Percentiles rank a stretch among this genome's conserved stretches.
Evolutionary conservation across 1,140 invertebrate genomes (phyloP).

Genomic region (Nephila pilipes): DNA sequence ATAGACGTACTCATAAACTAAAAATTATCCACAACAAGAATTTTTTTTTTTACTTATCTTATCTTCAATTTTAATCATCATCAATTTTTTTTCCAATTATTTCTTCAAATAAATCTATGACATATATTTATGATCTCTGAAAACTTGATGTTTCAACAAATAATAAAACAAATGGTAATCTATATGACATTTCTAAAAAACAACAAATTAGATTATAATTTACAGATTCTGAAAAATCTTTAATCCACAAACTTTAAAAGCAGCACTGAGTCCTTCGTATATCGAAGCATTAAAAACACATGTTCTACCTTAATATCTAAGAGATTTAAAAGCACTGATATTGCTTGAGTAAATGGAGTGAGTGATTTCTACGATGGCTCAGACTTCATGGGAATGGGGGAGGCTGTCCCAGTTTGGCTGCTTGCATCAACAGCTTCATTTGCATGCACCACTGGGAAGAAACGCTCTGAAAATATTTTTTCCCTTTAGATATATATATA

Average conservation of each 20-base stretch:
- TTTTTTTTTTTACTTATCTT: too few relatives aligned
- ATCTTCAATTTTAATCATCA: too few relatives aligned
- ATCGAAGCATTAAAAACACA: constrained; percentile 69
- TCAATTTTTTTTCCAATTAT: too few relatives aligned
- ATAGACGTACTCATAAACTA: too few relatives aligned
- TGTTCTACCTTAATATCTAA: constrained; percentile 54
- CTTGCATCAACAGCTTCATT: constrained; percentile 80
- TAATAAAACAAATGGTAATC: too few relatives aligned
- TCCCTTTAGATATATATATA: too few relatives aligned
- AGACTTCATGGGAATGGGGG: constrained; percentile 76
- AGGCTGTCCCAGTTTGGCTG: constrained; percentile 76
- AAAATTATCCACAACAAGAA: too few relatives aligned
- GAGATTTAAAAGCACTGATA: constrained; percentile 75
- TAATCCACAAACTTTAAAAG: constrained; percentile 57
- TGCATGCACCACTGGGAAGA: constrained; percentile 81
- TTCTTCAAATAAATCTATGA: too few relatives aligned
- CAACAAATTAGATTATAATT: too few relatives aligned
- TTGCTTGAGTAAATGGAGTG: constrained; percentile 69
- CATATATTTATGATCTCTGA: too few relatives aligned
- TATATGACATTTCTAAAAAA: too few relatives aligned
- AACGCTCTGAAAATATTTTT: constrained; percentile 81
- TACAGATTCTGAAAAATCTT: neutral
- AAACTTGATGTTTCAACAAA: too few relatives aligned
- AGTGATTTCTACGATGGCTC: constrained; percentile 74
- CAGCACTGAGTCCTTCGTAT: constrained; percentile 6